Conservation (phyloP, 2,888 invertebrate genomes). For the Calameuta pallipes region DNA sequence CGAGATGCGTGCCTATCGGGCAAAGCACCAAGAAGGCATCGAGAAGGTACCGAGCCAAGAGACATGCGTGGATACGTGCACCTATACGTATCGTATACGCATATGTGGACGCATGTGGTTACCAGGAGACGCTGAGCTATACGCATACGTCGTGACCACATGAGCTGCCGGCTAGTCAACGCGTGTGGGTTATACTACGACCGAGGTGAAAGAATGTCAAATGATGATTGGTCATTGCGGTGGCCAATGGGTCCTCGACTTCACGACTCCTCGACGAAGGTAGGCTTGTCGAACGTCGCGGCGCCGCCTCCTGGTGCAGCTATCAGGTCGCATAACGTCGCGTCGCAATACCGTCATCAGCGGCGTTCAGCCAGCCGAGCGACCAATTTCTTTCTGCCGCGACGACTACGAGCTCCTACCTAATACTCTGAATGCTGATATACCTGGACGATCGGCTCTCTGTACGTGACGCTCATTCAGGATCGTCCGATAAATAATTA, state of each 20-base stretch:
- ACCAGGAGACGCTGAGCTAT: too few relatives aligned
- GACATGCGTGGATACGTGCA: background rate
- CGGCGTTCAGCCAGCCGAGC: slow-evolving; percentile 1
- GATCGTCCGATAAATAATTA: slow-evolving; percentile 56
- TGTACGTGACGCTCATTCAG: slow-evolving; percentile 53
- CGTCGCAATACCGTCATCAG: slow-evolving; percentile 9
- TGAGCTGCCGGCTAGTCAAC: too few relatives aligned
- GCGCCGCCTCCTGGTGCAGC: slow-evolving; percentile 57
- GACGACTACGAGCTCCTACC: background rate
- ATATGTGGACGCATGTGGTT: too few relatives aligned
- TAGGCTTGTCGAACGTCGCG: slow-evolving; percentile 37
- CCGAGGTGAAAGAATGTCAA: slow-evolving; percentile 62
- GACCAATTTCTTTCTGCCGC: slow-evolving; percentile 17
- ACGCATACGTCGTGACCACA: too few relatives aligned
- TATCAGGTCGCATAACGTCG: slow-evolving; percentile 24
- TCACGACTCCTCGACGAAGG: slow-evolving; percentile 40
- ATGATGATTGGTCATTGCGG: slow-evolving; percentile 64
- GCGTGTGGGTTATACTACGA: slow-evolving; percentile 9
- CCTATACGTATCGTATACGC: background rate
- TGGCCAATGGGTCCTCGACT: slow-evolving; percentile 59
- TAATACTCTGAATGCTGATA: slow-evolving; percentile 4
- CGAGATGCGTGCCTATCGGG: too few relatives aligned
- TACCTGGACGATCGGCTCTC: slow-evolving; percentile 5
- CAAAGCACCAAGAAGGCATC: too few relatives aligned
- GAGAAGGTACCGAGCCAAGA: background rate